phyloP scores from a whole-genome alignment of 2,888 invertebrate genomes.

The Charanyca ferruginea region DNA sequence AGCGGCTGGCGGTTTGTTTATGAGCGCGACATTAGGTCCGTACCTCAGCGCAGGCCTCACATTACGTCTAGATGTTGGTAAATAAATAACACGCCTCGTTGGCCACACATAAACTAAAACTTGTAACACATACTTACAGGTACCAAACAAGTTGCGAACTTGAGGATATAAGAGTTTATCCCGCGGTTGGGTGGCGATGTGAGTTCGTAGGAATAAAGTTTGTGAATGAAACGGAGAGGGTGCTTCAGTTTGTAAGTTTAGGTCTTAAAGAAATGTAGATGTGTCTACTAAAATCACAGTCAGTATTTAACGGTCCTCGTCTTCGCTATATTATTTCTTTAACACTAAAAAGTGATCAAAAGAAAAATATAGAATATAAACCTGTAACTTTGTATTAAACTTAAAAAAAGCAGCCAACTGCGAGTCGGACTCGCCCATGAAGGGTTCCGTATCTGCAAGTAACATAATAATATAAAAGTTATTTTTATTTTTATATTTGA shows the following conservation, averaged over 20 bases:
- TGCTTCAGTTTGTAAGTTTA: not conserved
- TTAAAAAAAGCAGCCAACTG: no score
- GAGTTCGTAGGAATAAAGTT: conserved; percentile 13
- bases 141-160: conserved; percentile 44
- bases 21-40: conserved; percentile 43
- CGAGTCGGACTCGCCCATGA: no score
- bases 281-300: conserved; percentile 3
- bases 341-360: not conserved
- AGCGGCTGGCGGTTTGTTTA: conserved; percentile 16
- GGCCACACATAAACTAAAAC: conserved; percentile 53
- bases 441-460: no score
- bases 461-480: no score
- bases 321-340: not conserved
- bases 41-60: conserved; percentile 35
- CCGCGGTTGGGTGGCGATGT: conserved; percentile 17
- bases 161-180: conserved; percentile 41
- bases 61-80: conserved; percentile 31
- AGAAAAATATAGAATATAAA: no score
- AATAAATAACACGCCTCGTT: conserved; percentile 59
- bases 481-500: no score
- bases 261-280: not conserved
- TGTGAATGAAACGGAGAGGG: conserved; percentile 19
- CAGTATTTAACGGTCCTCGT: no score
- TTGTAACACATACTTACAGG: conserved; percentile 31
- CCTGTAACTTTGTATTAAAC: no score